Evolutionary conservation across 2,113 vertebrate species (phyloP), one percentile per base, ranked within the genome.

Genomic region (Cyprinodon brontotheroides): DNA sequence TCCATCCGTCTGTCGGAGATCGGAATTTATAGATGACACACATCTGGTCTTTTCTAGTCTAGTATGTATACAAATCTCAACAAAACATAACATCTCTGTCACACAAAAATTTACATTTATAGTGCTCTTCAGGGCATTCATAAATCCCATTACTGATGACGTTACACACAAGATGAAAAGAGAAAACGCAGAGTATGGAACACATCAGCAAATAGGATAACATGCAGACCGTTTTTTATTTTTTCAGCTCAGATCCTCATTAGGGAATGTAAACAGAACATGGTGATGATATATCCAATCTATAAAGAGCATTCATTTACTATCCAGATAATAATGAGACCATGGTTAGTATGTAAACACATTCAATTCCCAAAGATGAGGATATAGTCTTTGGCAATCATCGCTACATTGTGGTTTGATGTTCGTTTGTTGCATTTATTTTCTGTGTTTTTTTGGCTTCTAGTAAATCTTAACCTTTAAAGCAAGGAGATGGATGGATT

Each of bases 91-190:
- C 72, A 77, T 85, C 80, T 84, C 60, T 48, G 74, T 82, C 84
- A 74, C 70, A 72, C 63, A 79, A 81, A 68, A 82, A 63, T 64
- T 64, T 64, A 50, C 41, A 65, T 86, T 72, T 77, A 53, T 80
- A 4, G 17, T 78, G 72, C 65, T 87, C 85, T 77, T 62, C 59
- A 39, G 79, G 86, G 79, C 75, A 83, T 74, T 68, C 2, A 22
- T 67, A 88, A 89, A 90, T 87, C 86, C 80, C 85, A 91, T 89
- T 79, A 85, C 67, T 77, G 69, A 72, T 82, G 81, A 84, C 38
- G 84, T 85, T 90, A 81, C 85, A 81, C 83, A 78, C 60, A 77
- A 67, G 81, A 87, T 85, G 82, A 80, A 87, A 85, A 87, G 79
- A 80, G 71, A 72, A 82, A 80, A 79, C 45, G 72, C 77, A 80